Base-by-base conservation (phyloP, 2,888 invertebrate genomes). In the Melanostoma mellinum region DNA sequence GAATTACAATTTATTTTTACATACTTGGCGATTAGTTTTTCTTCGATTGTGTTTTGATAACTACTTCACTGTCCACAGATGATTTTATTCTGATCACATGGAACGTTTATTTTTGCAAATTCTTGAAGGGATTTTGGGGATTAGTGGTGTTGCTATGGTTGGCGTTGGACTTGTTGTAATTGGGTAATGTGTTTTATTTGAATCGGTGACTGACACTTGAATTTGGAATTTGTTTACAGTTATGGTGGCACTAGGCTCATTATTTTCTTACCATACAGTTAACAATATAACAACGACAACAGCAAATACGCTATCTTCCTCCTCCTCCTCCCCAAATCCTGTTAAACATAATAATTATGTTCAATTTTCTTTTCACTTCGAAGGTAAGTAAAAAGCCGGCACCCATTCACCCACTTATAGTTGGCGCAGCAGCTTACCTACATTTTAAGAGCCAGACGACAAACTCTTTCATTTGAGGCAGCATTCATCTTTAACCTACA, bases 71-170 rank as follows among this genome's bases (percentile, higher is more conserved):
- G 1, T 20, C 20, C 20, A 20, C 1, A 0, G 4, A 40, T 4
- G 33, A 33, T n/a, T 53, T 60, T 38, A 67, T 76, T 60, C 67
- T 55, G 33, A 46, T 65, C 80, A 81, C 79, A 68, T 69, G 33
- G 42, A 20, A 20, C n/a, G 32, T 65, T 46, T 36, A 42, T 53
- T 35, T 60, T 76, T 71, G 80, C 65, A 42, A 76, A 81, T 60
- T 60, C 65, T 40, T 42, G 20, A 60, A 71, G 65, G 52, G 58
- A 65, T 71, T 81, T 76, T 81, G 58, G 80, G 80, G 80, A 81
- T 71, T 71, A 76, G 76, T 76, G 67, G 71, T 75, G 63, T 40
- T 44, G 3, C 32, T 48, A 30, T 20, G 38, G 56, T 20, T 20
- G 20, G 1, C 20, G 48, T 40, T 75, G 52, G 36, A 53, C 40